Percentiles rank a stretch among this genome's conserved stretches.
Evolutionary conservation across 2,797 vertebrate genomes (phyloP).

Genomic region (Phalloptychus januarius): DNA sequence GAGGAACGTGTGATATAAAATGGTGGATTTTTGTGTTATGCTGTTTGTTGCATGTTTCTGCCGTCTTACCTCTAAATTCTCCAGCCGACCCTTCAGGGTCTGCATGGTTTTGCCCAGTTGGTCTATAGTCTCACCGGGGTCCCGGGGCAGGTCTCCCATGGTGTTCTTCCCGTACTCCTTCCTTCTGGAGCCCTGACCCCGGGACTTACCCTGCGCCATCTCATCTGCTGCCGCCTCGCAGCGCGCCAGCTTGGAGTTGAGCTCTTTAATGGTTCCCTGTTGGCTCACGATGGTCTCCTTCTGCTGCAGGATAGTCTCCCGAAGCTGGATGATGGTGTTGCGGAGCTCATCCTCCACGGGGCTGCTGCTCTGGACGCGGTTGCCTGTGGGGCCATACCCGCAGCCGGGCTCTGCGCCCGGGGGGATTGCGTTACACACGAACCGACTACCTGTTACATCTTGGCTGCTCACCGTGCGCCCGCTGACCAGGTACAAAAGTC

Average conservation of each 20-base stretch:
- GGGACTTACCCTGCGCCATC: conserved; percentile 79
- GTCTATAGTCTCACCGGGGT: conserved; percentile 89
- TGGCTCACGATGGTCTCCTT: conserved; percentile 94
- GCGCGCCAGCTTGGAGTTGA: conserved; percentile 91
- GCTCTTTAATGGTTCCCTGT: conserved; percentile 92
- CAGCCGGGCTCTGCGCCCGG: conserved; percentile 85
- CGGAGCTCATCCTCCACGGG: conserved; percentile 90
- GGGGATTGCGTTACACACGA: conserved; percentile 93
- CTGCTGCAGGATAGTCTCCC: conserved; percentile 95
- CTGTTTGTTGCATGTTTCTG: conserved; percentile 5
- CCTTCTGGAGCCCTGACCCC: conserved; percentile 80
- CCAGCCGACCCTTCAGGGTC: conserved; percentile 92
- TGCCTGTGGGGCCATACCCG: conserved; percentile 81
- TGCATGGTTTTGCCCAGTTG: conserved; percentile 97
- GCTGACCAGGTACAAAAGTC: conserved; percentile 73
- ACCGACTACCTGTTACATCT: conserved; percentile 85
- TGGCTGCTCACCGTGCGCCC: conserved; percentile 66
- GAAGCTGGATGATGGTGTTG: conserved; percentile 89
- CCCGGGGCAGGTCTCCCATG: conserved; percentile 95
- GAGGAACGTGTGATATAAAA: not conserved
- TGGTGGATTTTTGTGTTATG: not conserved
- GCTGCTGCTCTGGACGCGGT: conserved; percentile 82
- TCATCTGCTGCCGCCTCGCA: conserved; percentile 85
- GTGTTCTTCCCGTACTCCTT: conserved; percentile 89
- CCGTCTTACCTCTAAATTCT: conserved; percentile 90